These are phyloP conservation scores for Xiphophorus couchianus DNA, from an alignment of 2,113 vertebrate genomes.

Conservation along the genomic window DNA sequence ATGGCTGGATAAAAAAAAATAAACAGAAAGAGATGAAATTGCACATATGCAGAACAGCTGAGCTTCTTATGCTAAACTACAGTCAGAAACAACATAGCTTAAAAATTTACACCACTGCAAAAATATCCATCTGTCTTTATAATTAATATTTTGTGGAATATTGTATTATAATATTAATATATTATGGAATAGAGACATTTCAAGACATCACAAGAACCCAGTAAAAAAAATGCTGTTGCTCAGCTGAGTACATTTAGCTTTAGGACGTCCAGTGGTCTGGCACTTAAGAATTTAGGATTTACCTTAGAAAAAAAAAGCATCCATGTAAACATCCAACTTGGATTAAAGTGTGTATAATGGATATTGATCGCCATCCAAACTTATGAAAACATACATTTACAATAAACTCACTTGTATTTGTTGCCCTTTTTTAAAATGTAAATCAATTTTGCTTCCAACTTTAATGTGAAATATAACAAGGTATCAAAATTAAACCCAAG, in stretches of 20 bases:
- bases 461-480: constrained; percentile 12
- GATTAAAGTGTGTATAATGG: neutral
- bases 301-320: neutral
- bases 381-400: neutral
- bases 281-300: neutral
- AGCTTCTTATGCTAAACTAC: neutral
- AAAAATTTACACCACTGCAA: neutral
- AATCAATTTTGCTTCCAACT: neutral
- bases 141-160: too few species aligned
- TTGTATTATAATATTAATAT: too few species aligned
- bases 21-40: neutral
- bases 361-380: neutral
- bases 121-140: neutral
- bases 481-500: constrained; percentile 27
- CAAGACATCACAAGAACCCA: neutral
- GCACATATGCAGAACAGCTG: neutral
- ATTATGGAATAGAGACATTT: neutral
- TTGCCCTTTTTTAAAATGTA: neutral
- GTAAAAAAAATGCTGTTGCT: neutral
- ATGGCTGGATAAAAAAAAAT: neutral
- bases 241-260: too few species aligned
- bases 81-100: neutral
- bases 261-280: neutral
- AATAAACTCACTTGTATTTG: too few species aligned
- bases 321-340: neutral